Evolutionary conservation across 2,888 invertebrate genomes (phyloP), one percentile per base, ranked within the genome.

Genomic region (Deroplatys truncata): DNA sequence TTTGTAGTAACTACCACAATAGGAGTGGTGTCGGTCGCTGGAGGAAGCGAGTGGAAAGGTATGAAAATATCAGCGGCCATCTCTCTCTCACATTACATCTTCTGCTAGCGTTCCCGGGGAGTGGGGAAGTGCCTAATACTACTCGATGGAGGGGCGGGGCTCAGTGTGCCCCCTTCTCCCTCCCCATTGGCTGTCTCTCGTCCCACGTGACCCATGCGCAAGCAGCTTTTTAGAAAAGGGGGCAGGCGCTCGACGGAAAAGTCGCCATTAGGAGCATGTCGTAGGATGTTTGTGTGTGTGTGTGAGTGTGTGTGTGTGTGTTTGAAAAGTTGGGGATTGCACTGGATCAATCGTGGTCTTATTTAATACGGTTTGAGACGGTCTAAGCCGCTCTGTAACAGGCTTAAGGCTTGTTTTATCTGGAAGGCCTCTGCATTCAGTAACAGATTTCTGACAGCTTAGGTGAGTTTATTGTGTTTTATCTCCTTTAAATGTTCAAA

Each of bases 391-490:
- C 92, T 92, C 92, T 91, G 92, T 92, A 92, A 92, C 92, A 92
- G 92, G 92, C 92, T 92, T 92, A 92, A 92, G 92, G 92, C 92
- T 92, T 92, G 92, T 92, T 92, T 92, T 92, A 92, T 92, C 92
- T 92, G 91, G 91, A 91, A 90, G 91, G 91, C 91, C 90, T 90
- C 92, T 92, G 92, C 92, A 92, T 92, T 92, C 92, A 92, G 91
- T 92, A 92, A 92, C 92, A 92, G 92, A 92, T 92, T 92, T 92
- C 92, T 92, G 92, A 92, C 92, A 92, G 92, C 92, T 92, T 92
- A 92, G 92, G 92, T 92, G 92, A 92, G 92, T 92, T 92, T 92
- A 92, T 92, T 92, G 92, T 92, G 92, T 92, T 92, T 92, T 92
- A 92, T 92, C 92, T 92, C 91, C 91, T 92, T 92, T 92, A 92